Base-by-base conservation (phyloP, 2,113 vertebrate species). In the Leptodactylus fuscus region DNA sequence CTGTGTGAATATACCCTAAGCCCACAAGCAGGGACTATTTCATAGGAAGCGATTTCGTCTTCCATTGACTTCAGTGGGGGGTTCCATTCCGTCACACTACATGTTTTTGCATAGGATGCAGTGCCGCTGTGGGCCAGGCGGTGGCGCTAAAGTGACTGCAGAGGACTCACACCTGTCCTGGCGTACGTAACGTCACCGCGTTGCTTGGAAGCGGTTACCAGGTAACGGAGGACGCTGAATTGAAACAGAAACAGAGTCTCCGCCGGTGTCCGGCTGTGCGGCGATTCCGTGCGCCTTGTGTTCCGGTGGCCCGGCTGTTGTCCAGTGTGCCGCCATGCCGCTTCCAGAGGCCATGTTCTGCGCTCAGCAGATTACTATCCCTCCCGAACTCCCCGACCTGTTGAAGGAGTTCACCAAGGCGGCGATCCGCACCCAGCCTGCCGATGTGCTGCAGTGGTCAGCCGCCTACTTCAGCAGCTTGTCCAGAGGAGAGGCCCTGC, bases 371-470 rank as follows among this genome's bases (percentile, higher is more conserved):
- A 98, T 99, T 90, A 92, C 91, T 90, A 95, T 98, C 2, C 97
- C 97, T 0, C 94, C 95, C 0, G 93, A 96, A 32, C 94, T 99
- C 44, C 95, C 97, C 0, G 93, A 97, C 87, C 94, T 98, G 87
- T 91, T 99, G 58, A 99, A 98, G 89, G 93, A 96, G 88, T 99
- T 97, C 91, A 97, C 96, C 22, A 99, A 97, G 91, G 97, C 96
- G 73, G 96, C 97, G 75, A 96, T 98, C 86, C 94, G 95, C 84
- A 97, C 97, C 8, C 97, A 99, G 85, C 97, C 97, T 7, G 84
- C 48, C 13, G 97, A 99, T 81, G 81, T 98, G 87, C 92, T 99
- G 85, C 92, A 91, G 88, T 99, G 97, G 97, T 94, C 96, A 49
- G 93, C 94, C 20, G 95, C 92, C 96, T 99, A 99, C 87, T 99